Base-by-base conservation (phyloP, 2,888 invertebrate species). In the Lochmaea capreae region DNA sequence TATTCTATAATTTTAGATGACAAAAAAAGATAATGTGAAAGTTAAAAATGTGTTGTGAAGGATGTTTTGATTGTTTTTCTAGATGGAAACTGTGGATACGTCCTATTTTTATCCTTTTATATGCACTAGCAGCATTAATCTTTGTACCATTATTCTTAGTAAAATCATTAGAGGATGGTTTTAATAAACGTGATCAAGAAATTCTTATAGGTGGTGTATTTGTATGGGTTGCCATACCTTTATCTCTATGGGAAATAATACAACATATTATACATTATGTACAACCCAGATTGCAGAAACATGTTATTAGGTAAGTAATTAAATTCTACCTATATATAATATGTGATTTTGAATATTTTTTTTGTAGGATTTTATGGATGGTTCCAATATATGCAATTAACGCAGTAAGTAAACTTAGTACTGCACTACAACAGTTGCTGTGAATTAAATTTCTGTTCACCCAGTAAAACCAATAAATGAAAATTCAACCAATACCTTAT, bases 361-460 rank as follows among this genome's bases (percentile, higher is more conserved):
- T 79, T 89, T 90, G 79, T 88, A 95, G 96, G 86, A 95, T 98
- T 86, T 86, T 98, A 80, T 97, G 97, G 97, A 98, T 98, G 98
- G 97, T 98, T 69, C 98, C 98, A 76, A 97, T 98, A 82, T 98
- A 98, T 90, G 96, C 97, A 57, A 87, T 96, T 10, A 97, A 98
- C 91, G 97, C 97, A 79, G 95, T 95, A 90, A 92, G 93, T 76
- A 54, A 72, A 69, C 58, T 14, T n/a, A n/a, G n/a, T n/a, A 14
- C 2, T 1, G 14, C 12, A 43, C 11, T 10, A 10, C 11, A 43
- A 43, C 2, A 11, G 9, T 43, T 9, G 43, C 10, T 43, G 2
- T 43, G 12, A 10, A 11, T 3, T 11, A 43, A 43, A 43, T 43
- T 11, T 3, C 43, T 54, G 16, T 18, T 9, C 22, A 2, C 22